A percentile compares a stretch with the other conserved stretches of the same genome.
phyloP scores from a whole-genome alignment of 2,113 vertebrate genomes.

The Hippocampus zosterae region DNA sequence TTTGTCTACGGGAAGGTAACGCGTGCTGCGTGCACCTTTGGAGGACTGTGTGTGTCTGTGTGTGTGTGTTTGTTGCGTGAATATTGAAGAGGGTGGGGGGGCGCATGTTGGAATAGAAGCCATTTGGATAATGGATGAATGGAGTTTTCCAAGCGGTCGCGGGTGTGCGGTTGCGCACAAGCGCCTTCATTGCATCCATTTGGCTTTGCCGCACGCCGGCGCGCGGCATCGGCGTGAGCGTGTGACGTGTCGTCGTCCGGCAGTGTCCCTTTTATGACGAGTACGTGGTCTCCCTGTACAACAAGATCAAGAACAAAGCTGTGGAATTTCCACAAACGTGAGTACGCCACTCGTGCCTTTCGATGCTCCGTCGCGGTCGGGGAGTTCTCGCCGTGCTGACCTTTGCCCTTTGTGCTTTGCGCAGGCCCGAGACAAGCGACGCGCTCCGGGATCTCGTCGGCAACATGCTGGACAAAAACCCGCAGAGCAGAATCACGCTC shows the following conservation, averaged over 20 bases:
- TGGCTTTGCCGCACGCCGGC: too few species aligned
- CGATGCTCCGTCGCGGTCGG: too few species aligned
- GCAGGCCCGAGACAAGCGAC: slow-evolving; percentile 75
- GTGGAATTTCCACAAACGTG: slow-evolving; percentile 89
- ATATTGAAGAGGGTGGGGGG: too few species aligned
- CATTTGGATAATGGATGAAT: too few species aligned
- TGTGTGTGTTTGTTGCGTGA: too few species aligned
- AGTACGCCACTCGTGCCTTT: slow-evolving; percentile 43
- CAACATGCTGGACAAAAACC: slow-evolving; percentile 89
- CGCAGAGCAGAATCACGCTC: slow-evolving; percentile 83
- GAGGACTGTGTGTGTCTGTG: too few species aligned
- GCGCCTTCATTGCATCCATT: background rate
- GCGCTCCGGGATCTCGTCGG: slow-evolving; percentile 81
- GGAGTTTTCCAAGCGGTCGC: too few species aligned
- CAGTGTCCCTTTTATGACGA: slow-evolving; percentile 95
- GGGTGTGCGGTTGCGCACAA: background rate
- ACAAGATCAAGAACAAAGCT: slow-evolving; percentile 85
- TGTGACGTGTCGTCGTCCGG: background rate
- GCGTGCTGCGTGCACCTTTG: slow-evolving; percentile 5
- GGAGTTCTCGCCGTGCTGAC: too few species aligned
- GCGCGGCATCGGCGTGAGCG: background rate
- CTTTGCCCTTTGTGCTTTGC: background rate
- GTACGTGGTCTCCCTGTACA: slow-evolving; percentile 86
- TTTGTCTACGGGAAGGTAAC: slow-evolving; percentile 90
- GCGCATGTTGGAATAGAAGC: too few species aligned